phyloP scores from a whole-genome alignment of 2,797 vertebrate species.

The Phataginus tetradactyla region DNA sequence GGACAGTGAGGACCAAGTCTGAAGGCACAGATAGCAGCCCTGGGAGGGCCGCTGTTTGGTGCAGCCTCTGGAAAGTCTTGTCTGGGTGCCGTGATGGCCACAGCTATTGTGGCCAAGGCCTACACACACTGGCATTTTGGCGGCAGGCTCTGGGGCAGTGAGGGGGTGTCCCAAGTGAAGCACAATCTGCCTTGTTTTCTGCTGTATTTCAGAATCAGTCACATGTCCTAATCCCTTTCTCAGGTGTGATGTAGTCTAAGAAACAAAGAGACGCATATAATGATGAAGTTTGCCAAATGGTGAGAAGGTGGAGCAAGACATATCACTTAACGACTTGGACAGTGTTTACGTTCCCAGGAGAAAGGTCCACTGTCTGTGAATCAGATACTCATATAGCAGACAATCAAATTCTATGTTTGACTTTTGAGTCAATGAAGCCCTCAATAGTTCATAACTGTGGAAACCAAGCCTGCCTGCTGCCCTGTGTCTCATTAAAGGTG shows the following conservation, averaged over 20 bases:
- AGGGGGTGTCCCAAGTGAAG: neutral
- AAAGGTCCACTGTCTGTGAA: slow-evolving; percentile 66
- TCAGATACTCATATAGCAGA: slow-evolving; percentile 60
- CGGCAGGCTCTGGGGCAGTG: neutral
- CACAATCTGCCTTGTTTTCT: neutral
- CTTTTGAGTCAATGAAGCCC: neutral
- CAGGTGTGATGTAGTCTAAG: slow-evolving; percentile 61
- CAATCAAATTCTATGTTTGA: neutral
- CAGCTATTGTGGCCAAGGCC: neutral
- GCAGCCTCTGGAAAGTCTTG: neutral
- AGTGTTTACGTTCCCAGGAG: slow-evolving; percentile 76
- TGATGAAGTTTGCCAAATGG: slow-evolving; percentile 60
- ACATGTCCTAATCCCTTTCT: slow-evolving; percentile 52
- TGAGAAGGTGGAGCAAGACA: slow-evolving; percentile 33
- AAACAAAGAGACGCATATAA: slow-evolving; percentile 63
- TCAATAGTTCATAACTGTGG: neutral
- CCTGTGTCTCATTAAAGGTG: slow-evolving; percentile 20
- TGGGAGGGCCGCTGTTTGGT: neutral
- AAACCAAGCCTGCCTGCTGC: slow-evolving; percentile 33
- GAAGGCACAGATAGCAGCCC: neutral
- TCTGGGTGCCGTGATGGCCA: neutral
- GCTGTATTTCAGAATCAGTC: neutral
- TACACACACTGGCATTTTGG: neutral
- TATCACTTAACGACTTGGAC: slow-evolving; percentile 69
- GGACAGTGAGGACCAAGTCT: neutral